These are phyloP conservation scores for Sylvilagus bachmani DNA, from an alignment of 2,113 vertebrate species.

Conservation along the genomic window DNA sequence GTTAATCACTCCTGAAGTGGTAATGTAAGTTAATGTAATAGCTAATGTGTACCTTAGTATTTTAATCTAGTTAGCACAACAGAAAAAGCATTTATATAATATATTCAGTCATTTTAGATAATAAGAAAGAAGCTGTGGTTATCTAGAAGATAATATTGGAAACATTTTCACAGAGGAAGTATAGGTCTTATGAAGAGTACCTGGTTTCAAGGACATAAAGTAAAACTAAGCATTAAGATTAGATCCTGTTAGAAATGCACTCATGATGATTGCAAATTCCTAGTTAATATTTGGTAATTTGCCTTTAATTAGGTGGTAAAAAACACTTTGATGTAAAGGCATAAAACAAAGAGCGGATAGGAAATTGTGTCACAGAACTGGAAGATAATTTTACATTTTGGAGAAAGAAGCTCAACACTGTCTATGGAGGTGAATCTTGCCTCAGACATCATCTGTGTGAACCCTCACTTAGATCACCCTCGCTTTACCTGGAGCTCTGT, in stretches of 20 bases:
- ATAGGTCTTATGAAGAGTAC: neutral
- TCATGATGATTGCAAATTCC: neutral
- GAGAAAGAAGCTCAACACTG: neutral
- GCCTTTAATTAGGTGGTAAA: neutral
- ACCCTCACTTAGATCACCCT: neutral
- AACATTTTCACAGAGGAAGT: neutral
- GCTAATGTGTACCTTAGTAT: neutral
- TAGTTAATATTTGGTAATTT: constrained; percentile 26
- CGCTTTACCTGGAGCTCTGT: neutral
- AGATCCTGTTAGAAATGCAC: neutral
- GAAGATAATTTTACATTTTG: neutral
- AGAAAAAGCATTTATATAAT: neutral
- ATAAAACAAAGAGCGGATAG: neutral
- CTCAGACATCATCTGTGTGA: neutral
- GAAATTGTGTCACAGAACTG: neutral
- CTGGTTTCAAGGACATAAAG: neutral
- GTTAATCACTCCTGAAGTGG: neutral
- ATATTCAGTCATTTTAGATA: neutral
- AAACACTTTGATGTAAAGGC: neutral
- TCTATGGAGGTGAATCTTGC: accelerated
- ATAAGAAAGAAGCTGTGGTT: neutral
- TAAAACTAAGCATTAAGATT: constrained; percentile 3
- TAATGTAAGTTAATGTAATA: neutral
- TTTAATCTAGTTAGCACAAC: neutral
- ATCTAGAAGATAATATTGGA: neutral